Base-by-base conservation (phyloP, 2,113 vertebrate genomes). In the Megaceryle torquata region DNA sequence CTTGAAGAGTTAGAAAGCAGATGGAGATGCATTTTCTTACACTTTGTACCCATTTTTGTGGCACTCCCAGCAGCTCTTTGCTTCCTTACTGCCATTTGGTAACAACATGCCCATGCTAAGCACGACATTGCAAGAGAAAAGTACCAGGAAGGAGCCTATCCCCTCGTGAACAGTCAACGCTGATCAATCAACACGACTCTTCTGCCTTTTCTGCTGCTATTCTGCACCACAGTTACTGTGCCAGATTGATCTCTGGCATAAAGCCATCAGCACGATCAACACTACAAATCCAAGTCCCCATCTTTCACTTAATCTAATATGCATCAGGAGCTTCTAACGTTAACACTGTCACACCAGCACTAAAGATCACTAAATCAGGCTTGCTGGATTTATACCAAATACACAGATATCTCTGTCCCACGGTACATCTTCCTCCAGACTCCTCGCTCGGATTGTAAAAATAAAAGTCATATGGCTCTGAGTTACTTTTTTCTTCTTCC, bases 401-500 rank as follows among this genome's bases (percentile, higher is more conserved):
- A 63, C 70, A 67, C 1, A 33, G 64, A 39, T 67, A 20, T 60
- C 65, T 65, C 67, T 53, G 43, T 56, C 90, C 77, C 56, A 44
- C 1, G 3, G 65, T 46, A 71, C 33, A 6, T 74, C 69, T 78
- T 64, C 53, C 90, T 82, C 46, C 79, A 68, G 60, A 50, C 24
- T 91, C 35, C 33, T 59, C 51, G n/a, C 64, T 91, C 13, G 0
- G 37, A 91, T 11, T 88, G 67, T 37, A 92, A 95, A 95, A 96
- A 84, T 65, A 85, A 92, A 67, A 89, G 28, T 93, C 82, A 68
- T 51, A 91, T 12, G 56, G 92, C 50, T 87, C 82, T 35, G 26
- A 84, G 76, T 68, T 80, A 51, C 26, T 31, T 56, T 88, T 89
- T 88, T 61, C 46, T 37, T 85, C 74, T 93, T 94, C 91, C 82